These are phyloP conservation scores for Hycleus cichorii DNA, from an alignment of 1,140 invertebrate species.

Conservation along the genomic window DNA sequence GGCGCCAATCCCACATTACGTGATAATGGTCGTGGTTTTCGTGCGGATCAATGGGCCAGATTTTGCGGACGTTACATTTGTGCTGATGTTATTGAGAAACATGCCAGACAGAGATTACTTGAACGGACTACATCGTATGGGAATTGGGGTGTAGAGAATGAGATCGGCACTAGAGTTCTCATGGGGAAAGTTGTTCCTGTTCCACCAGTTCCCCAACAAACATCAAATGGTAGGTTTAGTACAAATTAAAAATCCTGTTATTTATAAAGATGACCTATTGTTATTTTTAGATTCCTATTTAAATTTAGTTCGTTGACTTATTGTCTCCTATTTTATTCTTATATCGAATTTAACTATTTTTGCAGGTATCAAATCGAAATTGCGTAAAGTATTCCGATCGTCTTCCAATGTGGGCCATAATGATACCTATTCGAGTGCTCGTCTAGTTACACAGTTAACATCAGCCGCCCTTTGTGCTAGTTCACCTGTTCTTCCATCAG, in stretches of 20 bases:
- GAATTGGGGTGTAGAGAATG: constrained; percentile 52
- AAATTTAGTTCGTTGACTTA: not conserved
- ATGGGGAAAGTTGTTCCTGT: constrained; percentile 45
- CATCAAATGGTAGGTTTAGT: constrained; percentile 24
- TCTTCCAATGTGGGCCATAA: constrained; percentile 45
- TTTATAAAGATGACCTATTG: too few species aligned
- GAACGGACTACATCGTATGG: constrained; percentile 51
- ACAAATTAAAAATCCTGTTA: too few species aligned
- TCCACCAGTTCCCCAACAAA: constrained; percentile 26
- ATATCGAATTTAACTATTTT: not conserved
- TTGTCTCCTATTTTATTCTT: not conserved
- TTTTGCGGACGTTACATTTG: constrained; percentile 68
- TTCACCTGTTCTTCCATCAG: constrained; percentile 50
- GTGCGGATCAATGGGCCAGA: constrained; percentile 71
- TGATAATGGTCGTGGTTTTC: constrained; percentile 61
- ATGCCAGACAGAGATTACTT: constrained; percentile 50
- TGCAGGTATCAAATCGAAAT: constrained; percentile 44
- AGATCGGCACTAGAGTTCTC: constrained; percentile 44
- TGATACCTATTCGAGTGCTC: constrained; percentile 41
- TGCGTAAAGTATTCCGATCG: constrained; percentile 52
- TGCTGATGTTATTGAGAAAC: constrained; percentile 66
- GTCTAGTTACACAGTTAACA: constrained; percentile 53
- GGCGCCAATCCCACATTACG: constrained; percentile 66
- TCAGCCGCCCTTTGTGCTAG: constrained; percentile 56
- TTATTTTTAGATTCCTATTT: too few species aligned